Conservation (phyloP, 2,113 vertebrate genomes). For the Plecotus auritus region DNA sequence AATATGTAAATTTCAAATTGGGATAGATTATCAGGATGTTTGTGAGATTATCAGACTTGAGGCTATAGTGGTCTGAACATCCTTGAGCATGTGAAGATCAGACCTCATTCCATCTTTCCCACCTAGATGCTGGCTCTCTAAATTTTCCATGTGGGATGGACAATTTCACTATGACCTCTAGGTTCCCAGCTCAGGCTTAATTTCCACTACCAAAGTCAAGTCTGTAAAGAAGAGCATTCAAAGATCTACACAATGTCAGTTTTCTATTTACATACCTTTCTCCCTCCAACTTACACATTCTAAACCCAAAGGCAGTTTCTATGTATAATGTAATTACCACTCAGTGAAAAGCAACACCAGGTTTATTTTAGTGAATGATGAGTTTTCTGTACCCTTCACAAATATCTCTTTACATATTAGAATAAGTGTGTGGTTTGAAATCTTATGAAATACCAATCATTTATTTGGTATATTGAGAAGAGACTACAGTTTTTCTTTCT, state of each 20-base stretch:
- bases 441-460: conserved; percentile 13
- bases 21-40: background rate
- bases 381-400: background rate
- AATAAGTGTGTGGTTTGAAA: background rate
- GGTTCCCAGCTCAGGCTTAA: background rate
- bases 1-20: background rate
- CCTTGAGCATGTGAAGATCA: background rate
- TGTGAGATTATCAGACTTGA: background rate
- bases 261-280: background rate
- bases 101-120: background rate
- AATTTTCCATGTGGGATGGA: background rate
- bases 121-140: background rate
- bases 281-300: background rate
- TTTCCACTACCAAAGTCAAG: background rate
- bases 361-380: background rate
- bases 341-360: background rate
- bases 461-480: background rate
- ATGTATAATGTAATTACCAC: background rate
- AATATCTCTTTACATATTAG: background rate
- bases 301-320: background rate
- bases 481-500: conserved; percentile 7
- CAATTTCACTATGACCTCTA: background rate
- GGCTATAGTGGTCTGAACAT: background rate
- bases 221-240: background rate
- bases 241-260: background rate